Conservation (phyloP, 2,888 invertebrate genomes). For the Melieria crassipennis region DNA sequence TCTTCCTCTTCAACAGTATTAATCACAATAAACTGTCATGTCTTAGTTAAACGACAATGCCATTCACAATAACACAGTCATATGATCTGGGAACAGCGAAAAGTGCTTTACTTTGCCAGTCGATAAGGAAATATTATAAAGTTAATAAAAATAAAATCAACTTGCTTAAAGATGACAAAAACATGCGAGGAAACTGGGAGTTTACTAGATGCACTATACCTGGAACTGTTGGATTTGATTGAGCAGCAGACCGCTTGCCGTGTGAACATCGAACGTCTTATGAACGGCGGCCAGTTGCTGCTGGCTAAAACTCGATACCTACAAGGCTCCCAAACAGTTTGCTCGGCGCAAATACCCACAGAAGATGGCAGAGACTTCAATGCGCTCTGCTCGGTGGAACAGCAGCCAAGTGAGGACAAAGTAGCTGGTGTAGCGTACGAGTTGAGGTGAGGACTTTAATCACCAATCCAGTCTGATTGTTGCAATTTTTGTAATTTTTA, state of each 20-base stretch:
- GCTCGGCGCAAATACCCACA: constrained; percentile 73
- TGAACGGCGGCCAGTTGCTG: constrained; percentile 70
- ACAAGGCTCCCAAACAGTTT: constrained; percentile 79
- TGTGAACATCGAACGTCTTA: constrained; percentile 74
- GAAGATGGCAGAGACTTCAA: constrained; percentile 69
- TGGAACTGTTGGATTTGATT: constrained; percentile 77
- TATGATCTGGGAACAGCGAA: constrained; percentile 13
- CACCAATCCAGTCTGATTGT: too few relatives aligned
- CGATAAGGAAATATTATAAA: too few relatives aligned
- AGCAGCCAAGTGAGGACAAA: constrained; percentile 61
- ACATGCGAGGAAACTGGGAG: constrained; percentile 53
- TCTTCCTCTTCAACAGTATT: neutral
- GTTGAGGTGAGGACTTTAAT: constrained; percentile 54
- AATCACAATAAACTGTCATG: neutral
- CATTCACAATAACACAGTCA: neutral
- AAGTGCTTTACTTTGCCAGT: too few relatives aligned
- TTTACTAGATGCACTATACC: constrained; percentile 75
- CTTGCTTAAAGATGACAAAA: neutral
- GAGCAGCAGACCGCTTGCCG: constrained; percentile 77
- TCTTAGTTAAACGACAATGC: neutral
- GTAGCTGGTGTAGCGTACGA: constrained; percentile 54
- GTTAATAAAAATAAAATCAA: too few relatives aligned
- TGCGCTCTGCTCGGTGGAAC: constrained; percentile 64
- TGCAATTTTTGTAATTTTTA: constrained; percentile 7
- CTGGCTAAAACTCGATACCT: constrained; percentile 80